Evolutionary conservation across 2,888 invertebrate genomes (phyloP), one percentile per base, ranked within the genome.

Genomic region (Polyommatus iphigenia): DNA sequence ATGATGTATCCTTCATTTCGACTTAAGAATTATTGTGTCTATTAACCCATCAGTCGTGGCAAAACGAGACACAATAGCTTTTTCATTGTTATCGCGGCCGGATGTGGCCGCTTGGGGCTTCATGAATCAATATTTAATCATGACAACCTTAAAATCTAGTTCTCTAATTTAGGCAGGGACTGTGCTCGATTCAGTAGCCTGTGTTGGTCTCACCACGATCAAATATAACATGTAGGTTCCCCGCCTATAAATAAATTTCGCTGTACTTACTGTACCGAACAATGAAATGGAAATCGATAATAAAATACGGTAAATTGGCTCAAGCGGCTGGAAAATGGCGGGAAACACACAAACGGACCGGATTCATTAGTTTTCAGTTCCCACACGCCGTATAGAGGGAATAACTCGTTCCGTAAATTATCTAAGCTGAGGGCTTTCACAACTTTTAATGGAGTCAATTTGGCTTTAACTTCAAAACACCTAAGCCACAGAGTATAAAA

Each of bases 401-500:
- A 90, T 90, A 91, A 92, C 92, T 92, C 91, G 87, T 88, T 85
- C 89, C 85, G 88, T 91, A 91, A 93, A 93, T 93, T 92, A 92
- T 92, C 91, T 92, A 90, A 92, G 91, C 92, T 90, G 90, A 90
- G 89, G 88, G 91, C 92, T 92, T 92, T 91, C 90, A 90, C 88
- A 93, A 93, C 90, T 93, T 93, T 93, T 93, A 93, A 93, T 93
- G 93, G 92, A 92, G 90, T 91, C 92, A 92, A 92, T 93, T 92
- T 92, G 89, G 91, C 88, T 85, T 87, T 90, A 89, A 89, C 91
- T 92, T 92, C 91, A 92, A 93, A 93, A 91, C 90, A 91, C 87
- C 88, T 86, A 87, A 88, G 87, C 86, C 87, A 84, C 84, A 83
- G 86, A 88, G 88, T 87, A 89, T 88, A 89, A 87, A 89, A 90